Evolutionary conservation across 2,797 vertebrate species (phyloP), one percentile per base, ranked within the genome.

Genomic region (Pangasius sanitwongsei): DNA sequence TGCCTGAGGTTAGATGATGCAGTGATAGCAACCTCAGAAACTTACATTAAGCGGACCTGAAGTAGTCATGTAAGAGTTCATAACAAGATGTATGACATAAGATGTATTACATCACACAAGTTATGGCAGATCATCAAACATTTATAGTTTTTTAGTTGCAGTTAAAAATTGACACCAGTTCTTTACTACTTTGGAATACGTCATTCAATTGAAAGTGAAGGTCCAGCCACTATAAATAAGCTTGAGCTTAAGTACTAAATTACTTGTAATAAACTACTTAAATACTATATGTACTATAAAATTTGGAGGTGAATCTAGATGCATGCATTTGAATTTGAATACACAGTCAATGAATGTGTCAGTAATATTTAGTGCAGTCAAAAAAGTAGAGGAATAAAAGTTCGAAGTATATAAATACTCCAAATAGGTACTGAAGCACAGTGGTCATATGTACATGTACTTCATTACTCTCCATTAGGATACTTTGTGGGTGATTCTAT

Each of bases 31-130:
- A 72, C 34, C 13, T 61, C 20, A 72, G 65, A 67, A 57, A 37
- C 37, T 15, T 15, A 8, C 65, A 48, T 59, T 57, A 85, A 48
- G 57, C 6, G 0, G 57, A 83, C 5, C 2, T 28, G 34, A 83
- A 83, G 53, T 20, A 37, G 37, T 80, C 25, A 34, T 20, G 28
- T 59, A 81, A 20, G 23, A 80, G 55, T 59, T 59, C 6, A 41
- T 50, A 11, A 23, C 75, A 37, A 83, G 37, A 83, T 78, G 48
- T 31, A 78, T 18, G 34, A 57, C 72, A 75, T 83, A 41, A 83
- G 37, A 83, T 78, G 48, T 31, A 53, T 8, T 57, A 57, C 72
- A 77, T 83, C 80, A 53, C 59, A 55, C 3, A 2, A 28, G 25
- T 48, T 41, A n/a, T 31, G 41, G 41, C 25, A 18, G 59, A 48